These are phyloP conservation scores for Drosophila eohydei DNA, from an alignment of 2,888 invertebrate genomes.

Conservation along the genomic window DNA sequence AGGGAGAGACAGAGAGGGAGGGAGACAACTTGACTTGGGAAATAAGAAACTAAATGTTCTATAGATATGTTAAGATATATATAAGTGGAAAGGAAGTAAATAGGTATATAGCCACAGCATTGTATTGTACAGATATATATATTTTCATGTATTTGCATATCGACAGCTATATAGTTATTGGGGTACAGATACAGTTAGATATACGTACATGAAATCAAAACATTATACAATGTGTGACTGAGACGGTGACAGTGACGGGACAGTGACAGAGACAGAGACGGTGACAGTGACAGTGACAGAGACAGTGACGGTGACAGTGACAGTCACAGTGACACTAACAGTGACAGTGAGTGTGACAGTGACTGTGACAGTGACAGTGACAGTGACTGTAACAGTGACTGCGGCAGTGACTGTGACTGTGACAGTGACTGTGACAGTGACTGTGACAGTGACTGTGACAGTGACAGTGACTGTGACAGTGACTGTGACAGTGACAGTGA, in stretches of 20 bases:
- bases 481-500: neutral
- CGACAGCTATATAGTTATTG: conserved; percentile 2
- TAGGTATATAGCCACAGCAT: neutral
- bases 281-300: neutral
- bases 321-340: conserved; percentile 4
- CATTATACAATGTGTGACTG: conserved; percentile 1
- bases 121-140: conserved; percentile 7
- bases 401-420: too few species aligned
- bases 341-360: conserved; percentile 7
- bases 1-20: neutral
- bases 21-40: conserved; percentile 9
- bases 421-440: too few species aligned
- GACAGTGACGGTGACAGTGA: too few species aligned
- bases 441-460: too few species aligned
- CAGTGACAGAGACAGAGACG: neutral
- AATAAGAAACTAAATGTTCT: conserved; percentile 5
- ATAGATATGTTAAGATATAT: neutral
- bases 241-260: conserved; percentile 14
- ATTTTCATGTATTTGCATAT: conserved; percentile 15
- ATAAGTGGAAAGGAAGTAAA: neutral
- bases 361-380: neutral
- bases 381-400: too few species aligned
- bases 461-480: neutral
- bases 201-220: conserved; percentile 16
- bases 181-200: conserved; percentile 23